Percentiles rank a stretch among this genome's conserved stretches.
phyloP scores from a whole-genome alignment of 2,113 vertebrate genomes.

The Mohoua ochrocephala region DNA sequence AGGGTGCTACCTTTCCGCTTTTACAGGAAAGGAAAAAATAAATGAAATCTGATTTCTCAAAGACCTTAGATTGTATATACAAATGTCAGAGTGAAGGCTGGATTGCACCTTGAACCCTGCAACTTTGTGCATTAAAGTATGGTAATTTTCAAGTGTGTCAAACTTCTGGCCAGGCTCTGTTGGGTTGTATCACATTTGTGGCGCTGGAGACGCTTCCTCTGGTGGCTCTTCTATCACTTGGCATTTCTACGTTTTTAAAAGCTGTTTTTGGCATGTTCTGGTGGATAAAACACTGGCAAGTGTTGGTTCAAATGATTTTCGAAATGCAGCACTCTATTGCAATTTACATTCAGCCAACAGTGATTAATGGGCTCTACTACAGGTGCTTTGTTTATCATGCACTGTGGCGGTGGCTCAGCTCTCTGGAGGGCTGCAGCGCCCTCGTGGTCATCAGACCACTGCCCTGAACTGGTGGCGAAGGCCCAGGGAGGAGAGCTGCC shows the following conservation, averaged over 20 bases:
- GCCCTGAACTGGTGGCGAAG: too few relatives aligned
- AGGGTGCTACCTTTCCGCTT: background rate
- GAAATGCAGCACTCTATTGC: background rate
- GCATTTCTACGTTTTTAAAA: background rate
- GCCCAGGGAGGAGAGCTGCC: too few relatives aligned
- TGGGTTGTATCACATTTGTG: background rate
- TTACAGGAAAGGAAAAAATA: background rate
- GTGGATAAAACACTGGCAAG: background rate
- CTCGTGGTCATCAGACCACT: too few relatives aligned
- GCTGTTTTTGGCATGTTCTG: background rate
- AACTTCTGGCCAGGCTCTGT: background rate
- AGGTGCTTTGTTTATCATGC: background rate
- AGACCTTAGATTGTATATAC: background rate
- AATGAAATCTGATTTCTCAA: background rate
- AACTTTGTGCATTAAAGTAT: background rate
- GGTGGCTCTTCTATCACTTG: background rate
- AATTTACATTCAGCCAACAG: background rate
- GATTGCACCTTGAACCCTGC: background rate
- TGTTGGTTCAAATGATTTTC: background rate
- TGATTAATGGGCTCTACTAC: background rate
- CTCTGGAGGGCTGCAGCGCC: too few relatives aligned
- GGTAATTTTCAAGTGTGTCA: background rate
- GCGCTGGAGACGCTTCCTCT: background rate
- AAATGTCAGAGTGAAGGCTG: background rate
- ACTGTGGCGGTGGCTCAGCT: too few relatives aligned